Evolutionary conservation across 2,888 invertebrate genomes (phyloP).

Genomic region (Crocallis elinguaria): DNA sequence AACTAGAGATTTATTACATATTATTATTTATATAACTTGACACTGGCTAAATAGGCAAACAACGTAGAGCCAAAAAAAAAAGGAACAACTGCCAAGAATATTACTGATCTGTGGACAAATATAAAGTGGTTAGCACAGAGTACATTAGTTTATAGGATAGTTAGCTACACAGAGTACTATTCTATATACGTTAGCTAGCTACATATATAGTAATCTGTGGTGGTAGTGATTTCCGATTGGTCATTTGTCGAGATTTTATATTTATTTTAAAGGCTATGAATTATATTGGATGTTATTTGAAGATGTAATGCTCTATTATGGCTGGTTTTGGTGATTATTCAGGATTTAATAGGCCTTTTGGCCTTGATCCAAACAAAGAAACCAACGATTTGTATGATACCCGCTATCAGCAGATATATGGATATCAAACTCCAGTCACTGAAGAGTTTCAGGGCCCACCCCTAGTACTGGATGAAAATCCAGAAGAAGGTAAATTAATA

Average conservation of each 20-base stretch:
- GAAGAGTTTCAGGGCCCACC: constrained; percentile 81
- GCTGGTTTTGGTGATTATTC: constrained; percentile 79
- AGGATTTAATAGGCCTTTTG: constrained; percentile 74
- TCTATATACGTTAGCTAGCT: no score
- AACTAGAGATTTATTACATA: no score
- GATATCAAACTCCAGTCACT: constrained; percentile 76
- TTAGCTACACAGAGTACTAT: no score
- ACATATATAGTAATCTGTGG: background rate
- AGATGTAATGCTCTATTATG: constrained; percentile 52
- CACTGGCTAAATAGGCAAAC: no score
- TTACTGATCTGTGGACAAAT: no score
- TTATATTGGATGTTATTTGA: constrained; percentile 19
- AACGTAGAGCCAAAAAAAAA: no score
- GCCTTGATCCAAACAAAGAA: constrained; percentile 75
- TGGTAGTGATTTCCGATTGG: background rate
- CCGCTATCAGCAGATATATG: constrained; percentile 80
- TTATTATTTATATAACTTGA: no score
- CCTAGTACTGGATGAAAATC: constrained; percentile 74
- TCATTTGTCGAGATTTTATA: constrained; percentile 18
- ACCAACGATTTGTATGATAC: constrained; percentile 77
- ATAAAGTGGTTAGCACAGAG: no score
- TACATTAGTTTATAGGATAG: no score
- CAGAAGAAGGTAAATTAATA: constrained; percentile 70
- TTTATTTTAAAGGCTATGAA: constrained; percentile 20
- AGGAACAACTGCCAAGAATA: no score